phyloP scores from a whole-genome alignment of 1,140 invertebrate species.

The Steinernema khuongi region DNA sequence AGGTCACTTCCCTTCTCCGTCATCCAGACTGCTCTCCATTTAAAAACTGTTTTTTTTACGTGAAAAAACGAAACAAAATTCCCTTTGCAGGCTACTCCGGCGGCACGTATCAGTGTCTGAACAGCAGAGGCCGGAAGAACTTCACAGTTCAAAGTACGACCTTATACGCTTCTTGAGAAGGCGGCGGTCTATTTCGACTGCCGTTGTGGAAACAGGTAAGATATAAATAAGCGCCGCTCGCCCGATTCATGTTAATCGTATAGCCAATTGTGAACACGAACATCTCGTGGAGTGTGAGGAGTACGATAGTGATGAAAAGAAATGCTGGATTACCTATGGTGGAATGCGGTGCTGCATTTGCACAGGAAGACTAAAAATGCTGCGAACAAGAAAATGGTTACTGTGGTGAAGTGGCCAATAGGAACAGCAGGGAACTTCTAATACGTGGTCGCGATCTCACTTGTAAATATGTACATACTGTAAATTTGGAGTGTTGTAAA shows the following conservation, averaged over 20 bases:
- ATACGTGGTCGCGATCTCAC: no score
- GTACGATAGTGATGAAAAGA: not conserved
- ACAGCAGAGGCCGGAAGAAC: not conserved
- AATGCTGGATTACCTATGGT: not conserved
- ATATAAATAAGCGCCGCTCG: not conserved
- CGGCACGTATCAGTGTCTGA: no score
- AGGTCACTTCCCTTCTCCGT: no score
- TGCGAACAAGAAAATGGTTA: not conserved
- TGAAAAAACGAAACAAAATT: no score
- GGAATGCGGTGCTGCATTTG: conserved; percentile 2
- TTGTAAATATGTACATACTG: no score
- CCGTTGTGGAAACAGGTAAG: not conserved
- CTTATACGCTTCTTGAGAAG: not conserved
- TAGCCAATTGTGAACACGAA: not conserved
- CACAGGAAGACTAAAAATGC: not conserved
- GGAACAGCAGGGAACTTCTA: no score
- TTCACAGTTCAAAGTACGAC: not conserved
- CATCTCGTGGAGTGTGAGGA: not conserved
- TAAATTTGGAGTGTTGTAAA: no score
- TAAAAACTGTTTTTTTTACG: no score
- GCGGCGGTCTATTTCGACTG: not conserved
- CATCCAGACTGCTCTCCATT: no score
- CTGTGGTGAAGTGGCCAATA: not conserved
- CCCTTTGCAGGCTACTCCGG: no score
- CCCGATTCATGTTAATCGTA: no score